phyloP scores from a whole-genome alignment of 2,113 vertebrate species.

The Stegostoma tigrinum region DNA sequence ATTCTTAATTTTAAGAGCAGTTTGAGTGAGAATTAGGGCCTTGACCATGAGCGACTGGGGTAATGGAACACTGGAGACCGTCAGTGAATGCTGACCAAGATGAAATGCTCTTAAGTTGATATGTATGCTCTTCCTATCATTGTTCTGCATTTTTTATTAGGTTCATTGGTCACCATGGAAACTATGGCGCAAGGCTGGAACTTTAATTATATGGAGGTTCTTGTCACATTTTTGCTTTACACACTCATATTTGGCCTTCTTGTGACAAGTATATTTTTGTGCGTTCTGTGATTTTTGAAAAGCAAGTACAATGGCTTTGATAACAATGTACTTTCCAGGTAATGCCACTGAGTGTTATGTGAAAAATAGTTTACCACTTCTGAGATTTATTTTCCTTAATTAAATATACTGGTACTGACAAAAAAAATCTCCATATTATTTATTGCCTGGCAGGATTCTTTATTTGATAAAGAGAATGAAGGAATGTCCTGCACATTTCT shows the following conservation, averaged over 20 bases:
- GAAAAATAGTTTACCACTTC: background rate
- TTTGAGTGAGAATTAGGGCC: too few species aligned
- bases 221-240: background rate
- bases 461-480: background rate
- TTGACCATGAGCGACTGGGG: background rate
- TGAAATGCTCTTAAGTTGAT: background rate
- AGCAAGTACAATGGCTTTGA: background rate
- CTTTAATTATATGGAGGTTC: constrained; percentile 18
- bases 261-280: background rate
- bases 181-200: background rate
- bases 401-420: background rate
- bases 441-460: background rate
- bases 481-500: background rate
- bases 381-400: background rate
- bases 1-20: background rate
- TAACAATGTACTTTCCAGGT: background rate
- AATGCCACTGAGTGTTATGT: background rate
- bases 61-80: background rate
- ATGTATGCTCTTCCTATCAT: background rate
- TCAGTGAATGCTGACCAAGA: background rate
- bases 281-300: background rate
- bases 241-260: background rate
- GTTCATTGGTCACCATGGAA: constrained; percentile 26
- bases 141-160: constrained; percentile 4
- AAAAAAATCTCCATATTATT: background rate